Base-by-base conservation (phyloP, 2,113 vertebrate species). In the Uropsilus gracilis region DNA sequence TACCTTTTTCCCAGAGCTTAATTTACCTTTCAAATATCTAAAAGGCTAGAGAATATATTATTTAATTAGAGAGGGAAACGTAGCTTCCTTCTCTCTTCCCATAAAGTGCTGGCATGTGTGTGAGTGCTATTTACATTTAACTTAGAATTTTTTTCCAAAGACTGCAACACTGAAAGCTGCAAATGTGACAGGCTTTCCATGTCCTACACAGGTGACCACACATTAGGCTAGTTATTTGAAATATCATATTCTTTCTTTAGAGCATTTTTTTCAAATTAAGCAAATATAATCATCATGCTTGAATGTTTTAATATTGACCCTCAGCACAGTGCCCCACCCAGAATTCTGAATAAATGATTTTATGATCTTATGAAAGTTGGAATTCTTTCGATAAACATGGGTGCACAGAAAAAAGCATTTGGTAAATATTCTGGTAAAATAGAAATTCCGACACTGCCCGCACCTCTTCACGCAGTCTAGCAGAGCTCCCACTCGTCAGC, bases 11-110 rank as follows among this genome's bases (percentile, higher is more conserved):
- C 42, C 28, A 77, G 73, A 53, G 72, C 26, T 75, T n/a, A 83
- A 83, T 76, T 63, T 89, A 69, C n/a, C 63, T 89, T 91, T 78
- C 50, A 78, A 42, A 86, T 86, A 94, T 32, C 66, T 50, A 59
- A 90, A 92, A 69, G 8, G 57, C 48, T 48, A 81, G 6, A 75
- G 16, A 87, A 71, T 89, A 50, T 28, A 61, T 64, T 8, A 37
- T 66, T 91, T 77, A 64, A n/a, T 85, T 61, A 71, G 13, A 42
- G n/a, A 90, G 20, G 20, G 7, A 93, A 14, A 8, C 14, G 75
- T 37, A 26, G 59, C 44, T 53, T 86, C 77, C 30, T 78, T 86
- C 61, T 80, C 66, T 8, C 3, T 71, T 64, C 61, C 63, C 57
- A 68, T 11, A 69, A 77, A 93, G 57, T 53, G 55, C 18, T 71